Evolutionary conservation across 2,888 invertebrate species (phyloP), one percentile per base, ranked within the genome.

Genomic region (Sesamia inferens): DNA sequence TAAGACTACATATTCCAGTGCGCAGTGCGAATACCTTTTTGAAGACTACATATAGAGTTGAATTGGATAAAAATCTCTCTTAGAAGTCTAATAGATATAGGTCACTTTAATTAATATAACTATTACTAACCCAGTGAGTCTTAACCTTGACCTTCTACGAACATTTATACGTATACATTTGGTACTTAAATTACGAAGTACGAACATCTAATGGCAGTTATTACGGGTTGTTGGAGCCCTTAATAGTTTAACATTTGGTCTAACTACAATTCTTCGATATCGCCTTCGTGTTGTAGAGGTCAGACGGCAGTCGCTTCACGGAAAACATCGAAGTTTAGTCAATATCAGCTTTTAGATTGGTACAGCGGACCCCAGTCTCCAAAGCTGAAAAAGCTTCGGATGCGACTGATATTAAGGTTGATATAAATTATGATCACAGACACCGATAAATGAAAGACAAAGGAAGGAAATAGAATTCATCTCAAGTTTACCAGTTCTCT

Each of bases 61-160:
- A 54, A 54, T 39, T 59, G 44, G 14, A 58, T 58, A 59, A n/a
- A 71, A 55, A 24, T 47, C 16, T 31, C 55, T 55, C 39, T 54
- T 59, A 24, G 47, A 75, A 77, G 59, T 55, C n/a, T 65, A 58
- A 58, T 66, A 22, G 44, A 62, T 68, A 57, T 64, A 48, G 47
- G 54, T 59, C 44, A 78, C 22, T 54, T 19, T 61, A 54, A 51
- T 59, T 44, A 54, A 54, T 77, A 19, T n/a, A 54, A 11, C 54
- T 31, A 59, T 31, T 31, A 31, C 31, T 31, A 31, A 8, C 55
- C 24, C 61, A 55, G 14, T 54, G 69, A 16, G 22, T 68, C 22
- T 54, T 76, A 59, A 76, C 59, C 61, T 75, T 55, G 48, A 68
- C 31, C n/a, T 42, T 48, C 31, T 47, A 44, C 19, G 48, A n/a